These are phyloP conservation scores for Aradophagus sp. DNA, from an alignment of 1,140 invertebrate species.

Conservation along the genomic window DNA sequence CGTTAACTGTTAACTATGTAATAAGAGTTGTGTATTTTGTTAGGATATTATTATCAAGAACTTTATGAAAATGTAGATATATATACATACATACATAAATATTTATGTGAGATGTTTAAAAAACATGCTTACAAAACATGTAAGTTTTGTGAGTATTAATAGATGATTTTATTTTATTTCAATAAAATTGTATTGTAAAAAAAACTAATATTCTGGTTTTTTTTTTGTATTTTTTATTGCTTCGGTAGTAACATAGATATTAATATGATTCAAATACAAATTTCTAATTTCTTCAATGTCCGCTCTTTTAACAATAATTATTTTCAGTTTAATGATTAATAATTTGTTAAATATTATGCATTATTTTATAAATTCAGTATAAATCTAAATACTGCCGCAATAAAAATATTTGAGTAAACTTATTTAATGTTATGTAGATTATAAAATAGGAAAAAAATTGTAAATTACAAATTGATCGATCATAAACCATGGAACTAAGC, in stretches of 20 bases:
- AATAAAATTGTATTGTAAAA: conserved; percentile 46
- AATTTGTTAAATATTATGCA: too few species aligned
- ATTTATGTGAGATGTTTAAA: conserved; percentile 34
- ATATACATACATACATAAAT: conserved; percentile 6
- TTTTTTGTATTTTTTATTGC: too few species aligned
- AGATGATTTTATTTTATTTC: conserved; percentile 39
- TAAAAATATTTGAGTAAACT: too few species aligned
- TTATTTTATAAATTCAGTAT: too few species aligned
- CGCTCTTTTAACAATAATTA: conserved; percentile 8
- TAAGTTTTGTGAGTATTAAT: conserved; percentile 44
- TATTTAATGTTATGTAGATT: too few species aligned
- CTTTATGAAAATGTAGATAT: conserved; percentile 37
- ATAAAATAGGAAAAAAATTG: background rate
- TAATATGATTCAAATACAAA: too few species aligned
- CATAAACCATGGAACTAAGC: too few species aligned
- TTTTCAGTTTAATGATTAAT: background rate
- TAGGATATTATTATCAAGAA: conserved; percentile 29
- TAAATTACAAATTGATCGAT: too few species aligned
- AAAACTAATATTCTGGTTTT: too few species aligned
- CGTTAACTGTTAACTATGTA: conserved; percentile 34
- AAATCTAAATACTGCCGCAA: too few species aligned
- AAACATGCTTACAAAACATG: conserved; percentile 45
- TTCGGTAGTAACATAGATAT: too few species aligned
- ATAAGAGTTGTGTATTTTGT: conserved; percentile 19
- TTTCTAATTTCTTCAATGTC: conserved; percentile 11